phyloP scores from a whole-genome alignment of 2,113 vertebrate genomes.

The Lepus europaeus region DNA sequence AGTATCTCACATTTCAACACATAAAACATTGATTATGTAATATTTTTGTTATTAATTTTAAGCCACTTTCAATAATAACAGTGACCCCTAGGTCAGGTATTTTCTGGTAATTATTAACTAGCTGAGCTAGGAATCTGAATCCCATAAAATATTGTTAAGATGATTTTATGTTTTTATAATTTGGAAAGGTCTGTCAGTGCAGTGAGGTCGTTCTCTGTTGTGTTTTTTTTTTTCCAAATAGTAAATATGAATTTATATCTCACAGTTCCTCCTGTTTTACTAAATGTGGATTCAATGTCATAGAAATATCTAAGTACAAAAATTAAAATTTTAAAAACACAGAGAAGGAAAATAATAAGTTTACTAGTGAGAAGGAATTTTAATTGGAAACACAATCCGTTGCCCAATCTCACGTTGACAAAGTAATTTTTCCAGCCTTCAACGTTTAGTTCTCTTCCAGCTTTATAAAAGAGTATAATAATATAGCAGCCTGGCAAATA shows the following conservation, averaged over 20 bases:
- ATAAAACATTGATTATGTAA: conserved; percentile 68
- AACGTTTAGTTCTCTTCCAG: neutral
- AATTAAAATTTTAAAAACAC: conserved; percentile 32
- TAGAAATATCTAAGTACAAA: neutral
- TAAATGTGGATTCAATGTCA: conserved; percentile 60
- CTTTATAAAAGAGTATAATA: neutral
- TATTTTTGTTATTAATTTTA: conserved; percentile 74
- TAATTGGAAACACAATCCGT: conserved; percentile 48
- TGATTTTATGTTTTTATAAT: conserved; percentile 67
- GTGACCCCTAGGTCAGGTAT: conserved; percentile 34
- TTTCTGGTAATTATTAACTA: conserved; percentile 71
- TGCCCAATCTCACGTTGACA: neutral
- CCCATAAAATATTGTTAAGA: conserved; percentile 68
- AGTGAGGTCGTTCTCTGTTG: conserved; percentile 17
- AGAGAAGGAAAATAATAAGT: conserved; percentile 52
- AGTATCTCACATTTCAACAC: conserved; percentile 68
- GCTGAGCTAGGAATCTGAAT: conserved; percentile 50
- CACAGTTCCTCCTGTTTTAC: conserved; percentile 70
- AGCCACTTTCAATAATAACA: conserved; percentile 66
- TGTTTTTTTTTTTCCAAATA: conserved; percentile 67
- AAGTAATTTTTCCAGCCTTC: neutral
- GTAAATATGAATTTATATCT: conserved; percentile 66
- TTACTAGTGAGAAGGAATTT: conserved; percentile 30
- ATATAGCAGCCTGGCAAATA: neutral
- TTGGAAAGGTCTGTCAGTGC: conserved; percentile 65